phyloP scores from a whole-genome alignment of 2,113 vertebrate species.

The Blennius ocellaris region DNA sequence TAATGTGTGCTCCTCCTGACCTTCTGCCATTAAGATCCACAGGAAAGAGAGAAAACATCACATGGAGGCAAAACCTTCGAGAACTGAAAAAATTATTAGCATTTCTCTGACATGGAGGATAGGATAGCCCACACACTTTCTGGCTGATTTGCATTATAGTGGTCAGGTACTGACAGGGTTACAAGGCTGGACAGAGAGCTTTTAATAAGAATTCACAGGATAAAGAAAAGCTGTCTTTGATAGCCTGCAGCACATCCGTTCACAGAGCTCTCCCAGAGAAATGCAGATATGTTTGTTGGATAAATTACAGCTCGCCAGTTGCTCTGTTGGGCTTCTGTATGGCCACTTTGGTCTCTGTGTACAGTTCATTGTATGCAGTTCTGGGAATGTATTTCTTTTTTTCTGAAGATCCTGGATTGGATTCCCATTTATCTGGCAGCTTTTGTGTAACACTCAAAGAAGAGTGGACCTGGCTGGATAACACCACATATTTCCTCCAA shows the following conservation, averaged over 20 bases:
- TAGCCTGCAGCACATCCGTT: neutral
- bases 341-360: slow-evolving; percentile 17
- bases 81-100: slow-evolving; percentile 74
- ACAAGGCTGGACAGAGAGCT: slow-evolving; percentile 6
- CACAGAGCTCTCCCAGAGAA: neutral
- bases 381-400: slow-evolving; percentile 41
- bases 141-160: slow-evolving; percentile 50
- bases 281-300: slow-evolving; percentile 38
- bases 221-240: neutral
- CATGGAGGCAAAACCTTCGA: slow-evolving; percentile 71
- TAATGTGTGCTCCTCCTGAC: slow-evolving; percentile 67
- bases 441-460: slow-evolving; percentile 62
- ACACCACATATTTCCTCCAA: slow-evolving; percentile 65
- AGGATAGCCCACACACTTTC: slow-evolving; percentile 66
- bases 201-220: slow-evolving; percentile 27
- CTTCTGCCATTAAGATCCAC: slow-evolving; percentile 58
- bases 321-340: slow-evolving; percentile 9
- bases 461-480: slow-evolving; percentile 60
- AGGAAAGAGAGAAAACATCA: slow-evolving; percentile 53
- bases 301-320: slow-evolving; percentile 34
- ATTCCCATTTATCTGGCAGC: slow-evolving; percentile 68
- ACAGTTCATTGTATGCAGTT: slow-evolving; percentile 29
- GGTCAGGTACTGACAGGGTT: slow-evolving; percentile 34
- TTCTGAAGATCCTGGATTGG: slow-evolving; percentile 59
- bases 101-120: slow-evolving; percentile 55